phyloP scores from a whole-genome alignment of 2,888 invertebrate species.

The Pachymerium ferrugineum region DNA sequence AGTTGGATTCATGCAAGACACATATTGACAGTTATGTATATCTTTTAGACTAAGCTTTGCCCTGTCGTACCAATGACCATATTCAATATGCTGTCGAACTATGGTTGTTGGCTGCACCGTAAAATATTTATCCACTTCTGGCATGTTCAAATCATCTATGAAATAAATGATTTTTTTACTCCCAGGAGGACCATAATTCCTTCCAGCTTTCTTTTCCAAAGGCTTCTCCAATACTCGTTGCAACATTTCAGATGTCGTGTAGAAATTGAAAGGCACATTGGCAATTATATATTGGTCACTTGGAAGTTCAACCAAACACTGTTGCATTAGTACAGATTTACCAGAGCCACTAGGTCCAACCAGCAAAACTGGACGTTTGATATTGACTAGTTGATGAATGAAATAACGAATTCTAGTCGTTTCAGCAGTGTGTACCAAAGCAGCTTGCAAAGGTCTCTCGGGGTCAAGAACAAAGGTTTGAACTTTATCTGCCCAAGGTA shows the following conservation, averaged over 20 bases:
- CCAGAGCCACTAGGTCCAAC: slow-evolving; percentile 91
- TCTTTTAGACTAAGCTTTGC: slow-evolving; percentile 85
- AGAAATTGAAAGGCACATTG: slow-evolving; percentile 80
- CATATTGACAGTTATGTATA: slow-evolving; percentile 60
- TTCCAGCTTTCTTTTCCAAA: slow-evolving; percentile 73
- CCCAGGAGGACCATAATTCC: slow-evolving; percentile 71
- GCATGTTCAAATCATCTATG: slow-evolving; percentile 91
- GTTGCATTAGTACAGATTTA: slow-evolving; percentile 77
- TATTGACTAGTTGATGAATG: slow-evolving; percentile 65
- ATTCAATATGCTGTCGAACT: slow-evolving; percentile 65
- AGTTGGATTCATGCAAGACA: slow-evolving; percentile 53
- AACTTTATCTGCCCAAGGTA: slow-evolving; percentile 72
- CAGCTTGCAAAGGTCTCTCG: slow-evolving; percentile 74
- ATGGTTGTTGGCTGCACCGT: slow-evolving; percentile 50
- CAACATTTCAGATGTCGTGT: slow-evolving; percentile 75
- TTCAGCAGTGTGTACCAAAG: slow-evolving; percentile 84
- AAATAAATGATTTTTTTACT: slow-evolving; percentile 78
- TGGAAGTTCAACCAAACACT: slow-evolving; percentile 63
- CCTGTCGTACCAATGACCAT: slow-evolving; percentile 76
- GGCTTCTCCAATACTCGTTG: slow-evolving; percentile 78
- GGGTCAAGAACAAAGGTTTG: slow-evolving; percentile 66
- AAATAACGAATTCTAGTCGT: slow-evolving; percentile 74
- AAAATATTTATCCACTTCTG: slow-evolving; percentile 52
- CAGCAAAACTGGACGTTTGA: slow-evolving; percentile 71
- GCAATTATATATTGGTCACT: slow-evolving; percentile 59